Evolutionary conservation across 1,140 invertebrate species (phyloP).

Genomic region (Meloidogyne hapla): DNA sequence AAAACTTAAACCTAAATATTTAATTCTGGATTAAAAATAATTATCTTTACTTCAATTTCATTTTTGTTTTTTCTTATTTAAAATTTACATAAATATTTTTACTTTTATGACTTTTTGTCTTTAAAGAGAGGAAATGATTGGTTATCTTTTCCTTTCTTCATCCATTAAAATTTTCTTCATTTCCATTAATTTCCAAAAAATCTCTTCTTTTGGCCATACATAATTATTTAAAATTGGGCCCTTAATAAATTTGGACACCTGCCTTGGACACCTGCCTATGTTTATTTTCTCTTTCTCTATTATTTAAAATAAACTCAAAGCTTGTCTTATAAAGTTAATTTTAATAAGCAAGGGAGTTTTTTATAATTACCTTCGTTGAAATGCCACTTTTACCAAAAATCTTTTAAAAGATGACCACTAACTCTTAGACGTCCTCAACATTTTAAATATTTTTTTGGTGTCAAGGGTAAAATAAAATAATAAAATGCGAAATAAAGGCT

Average conservation of each 20-base stretch:
- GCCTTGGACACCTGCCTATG: neutral
- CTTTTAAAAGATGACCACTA: neutral
- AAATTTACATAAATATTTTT: too few species aligned
- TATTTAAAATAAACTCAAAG: too few species aligned
- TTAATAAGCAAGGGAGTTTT: too few species aligned
- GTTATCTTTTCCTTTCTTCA: neutral
- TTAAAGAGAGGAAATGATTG: neutral
- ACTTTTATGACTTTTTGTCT: neutral
- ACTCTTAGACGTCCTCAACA: neutral
- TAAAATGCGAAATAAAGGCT: too few species aligned
- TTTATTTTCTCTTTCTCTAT: neutral
- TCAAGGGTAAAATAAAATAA: too few species aligned
- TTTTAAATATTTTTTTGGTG: too few species aligned
- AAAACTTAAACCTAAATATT: too few species aligned
- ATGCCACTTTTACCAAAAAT: neutral
- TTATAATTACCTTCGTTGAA: too few species aligned
- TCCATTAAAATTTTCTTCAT: neutral
- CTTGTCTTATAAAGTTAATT: too few species aligned
- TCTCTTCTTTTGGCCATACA: neutral
- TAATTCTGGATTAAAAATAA: too few species aligned
- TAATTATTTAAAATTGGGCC: neutral
- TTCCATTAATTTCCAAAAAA: neutral
- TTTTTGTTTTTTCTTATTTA: neutral
- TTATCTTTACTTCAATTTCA: neutral
- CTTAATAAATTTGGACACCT: slow-evolving; percentile 5